A percentile compares a stretch with the other conserved stretches of the same genome.
Conservation (phyloP, 2,113 vertebrate species). For the Sminthopsis crassicaudata region DNA sequence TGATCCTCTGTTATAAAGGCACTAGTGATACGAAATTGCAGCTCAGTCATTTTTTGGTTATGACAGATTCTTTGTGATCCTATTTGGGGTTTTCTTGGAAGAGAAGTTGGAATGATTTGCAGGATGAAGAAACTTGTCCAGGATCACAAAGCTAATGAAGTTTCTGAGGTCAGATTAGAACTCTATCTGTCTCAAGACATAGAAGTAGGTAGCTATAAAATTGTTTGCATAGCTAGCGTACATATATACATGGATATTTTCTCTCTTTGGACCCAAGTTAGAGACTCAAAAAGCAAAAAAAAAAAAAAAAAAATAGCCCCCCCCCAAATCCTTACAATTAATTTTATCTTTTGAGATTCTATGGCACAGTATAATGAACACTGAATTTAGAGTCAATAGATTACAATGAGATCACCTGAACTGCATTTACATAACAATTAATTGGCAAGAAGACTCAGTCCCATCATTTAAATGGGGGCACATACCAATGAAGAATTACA, state of each 20-base stretch:
- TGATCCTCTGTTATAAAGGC: conserved; percentile 4
- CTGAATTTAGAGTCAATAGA: neutral
- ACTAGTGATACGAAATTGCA: conserved; percentile 6
- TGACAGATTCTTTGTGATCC: neutral
- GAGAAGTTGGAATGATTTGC: neutral
- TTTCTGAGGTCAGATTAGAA: neutral
- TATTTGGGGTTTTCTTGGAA: neutral
- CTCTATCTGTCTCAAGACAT: neutral
- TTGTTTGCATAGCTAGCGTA: neutral
- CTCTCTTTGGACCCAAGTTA: conserved; percentile 14
- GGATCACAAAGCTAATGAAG: neutral
- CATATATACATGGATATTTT: neutral
- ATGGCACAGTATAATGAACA: neutral
- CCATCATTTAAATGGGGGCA: conserved; percentile 8
- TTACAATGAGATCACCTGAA: conserved; percentile 35
- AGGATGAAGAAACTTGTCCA: neutral
- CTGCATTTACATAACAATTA: conserved; percentile 41
- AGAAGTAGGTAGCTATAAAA: neutral
- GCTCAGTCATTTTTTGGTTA: neutral
- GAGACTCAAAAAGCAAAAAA: conserved; percentile 37
- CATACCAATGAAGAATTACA: neutral
- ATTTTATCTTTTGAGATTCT: neutral
- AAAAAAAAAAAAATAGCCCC: conserved; percentile 21
- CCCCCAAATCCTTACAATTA: neutral
- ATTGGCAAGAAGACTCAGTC: neutral